Base-by-base conservation (phyloP, 1,140 invertebrate species). In the Drosophila tristis region DNA sequence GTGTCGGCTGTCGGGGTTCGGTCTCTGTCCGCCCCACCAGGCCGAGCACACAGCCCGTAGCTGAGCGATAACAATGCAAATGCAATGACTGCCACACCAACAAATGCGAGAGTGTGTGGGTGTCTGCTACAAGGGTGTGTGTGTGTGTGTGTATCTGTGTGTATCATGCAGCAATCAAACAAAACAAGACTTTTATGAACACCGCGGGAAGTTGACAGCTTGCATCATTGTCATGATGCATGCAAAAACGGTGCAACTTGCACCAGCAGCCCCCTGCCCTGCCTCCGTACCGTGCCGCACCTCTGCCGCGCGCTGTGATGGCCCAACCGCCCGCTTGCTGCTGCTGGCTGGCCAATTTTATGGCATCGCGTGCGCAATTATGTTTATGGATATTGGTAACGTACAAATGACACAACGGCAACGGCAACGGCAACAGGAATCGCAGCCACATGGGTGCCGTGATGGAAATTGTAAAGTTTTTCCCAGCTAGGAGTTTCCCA, bases 151-250 rank as follows among this genome's bases (percentile, higher is more conserved):
- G 43, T 59, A 60, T 57, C 45, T 26, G 20, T 61, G 59, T 59
- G 20, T 16, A 61, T 49, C 72, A 62, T 48, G 68, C 78, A 67
- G 79, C 77, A 85, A 80, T 77, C 84, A 89, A 89, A 90, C 85
- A 89, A 86, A 80, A 77, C 76, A 82, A 84, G 73, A 85, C 68
- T 90, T 89, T 89, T 89, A 89, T 89, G 85, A 90, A 89, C 82
- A 89, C 85, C 80, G 85, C 85, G 85, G 85, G 70, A 89, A 89
- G 80, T 90, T 89, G 85, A 89, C 85, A 89, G 85, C 85, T 89
- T 89, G 85, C 85, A 78, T 89, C 85, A 89, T 90, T 90, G 76
- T 65, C 76, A 63, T 89, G 73, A 85, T 87, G 35, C 35, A 78
- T 80, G 80, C 73, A 74, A 78, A 72, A 72, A 80, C 64, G 80